Percentiles rank a stretch among this genome's conserved stretches.
Conservation (phyloP, 2,113 vertebrate genomes). For the Elephas maximus region DNA sequence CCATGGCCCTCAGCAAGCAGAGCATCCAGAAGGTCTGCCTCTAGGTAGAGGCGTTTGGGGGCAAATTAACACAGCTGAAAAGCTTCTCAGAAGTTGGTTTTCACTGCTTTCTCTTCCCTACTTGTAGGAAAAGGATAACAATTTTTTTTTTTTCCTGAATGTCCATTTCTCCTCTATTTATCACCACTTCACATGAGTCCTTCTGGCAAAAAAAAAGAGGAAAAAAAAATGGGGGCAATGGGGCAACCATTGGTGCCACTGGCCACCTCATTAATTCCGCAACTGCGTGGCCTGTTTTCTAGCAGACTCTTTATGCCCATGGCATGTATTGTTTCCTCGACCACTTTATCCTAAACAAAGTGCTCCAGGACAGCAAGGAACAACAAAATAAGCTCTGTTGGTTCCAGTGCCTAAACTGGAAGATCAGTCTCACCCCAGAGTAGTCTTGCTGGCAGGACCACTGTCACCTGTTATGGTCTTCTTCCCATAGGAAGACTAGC, state of each 20-base stretch:
- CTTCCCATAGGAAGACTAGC: not conserved
- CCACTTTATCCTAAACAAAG: not conserved
- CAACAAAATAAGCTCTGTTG: not conserved
- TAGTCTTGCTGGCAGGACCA: not conserved
- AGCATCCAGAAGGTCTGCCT: not conserved
- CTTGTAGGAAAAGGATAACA: not conserved
- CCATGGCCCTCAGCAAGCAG: not conserved
- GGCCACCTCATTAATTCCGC: not conserved
- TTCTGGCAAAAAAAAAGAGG: not conserved
- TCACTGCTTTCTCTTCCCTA: not conserved
- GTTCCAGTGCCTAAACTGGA: not conserved
- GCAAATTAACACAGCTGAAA: not conserved
- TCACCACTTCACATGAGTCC: constrained; percentile 11
- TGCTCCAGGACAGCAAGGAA: not conserved
- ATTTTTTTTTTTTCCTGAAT: not conserved
- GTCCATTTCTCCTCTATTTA: not conserved
- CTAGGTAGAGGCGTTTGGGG: not conserved
- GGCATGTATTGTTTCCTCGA: not conserved
- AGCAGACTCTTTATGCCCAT: not conserved
- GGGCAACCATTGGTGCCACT: rapidly evolving
- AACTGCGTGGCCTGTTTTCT: not conserved
- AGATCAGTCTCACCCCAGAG: not conserved
- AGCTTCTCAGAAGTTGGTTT: constrained; percentile 16
- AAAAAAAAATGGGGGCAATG: rapidly evolving
- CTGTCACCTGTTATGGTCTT: not conserved